These are phyloP conservation scores for Apodemus speciosus DNA, from an alignment of 2,113 vertebrate genomes.

Conservation along the genomic window DNA sequence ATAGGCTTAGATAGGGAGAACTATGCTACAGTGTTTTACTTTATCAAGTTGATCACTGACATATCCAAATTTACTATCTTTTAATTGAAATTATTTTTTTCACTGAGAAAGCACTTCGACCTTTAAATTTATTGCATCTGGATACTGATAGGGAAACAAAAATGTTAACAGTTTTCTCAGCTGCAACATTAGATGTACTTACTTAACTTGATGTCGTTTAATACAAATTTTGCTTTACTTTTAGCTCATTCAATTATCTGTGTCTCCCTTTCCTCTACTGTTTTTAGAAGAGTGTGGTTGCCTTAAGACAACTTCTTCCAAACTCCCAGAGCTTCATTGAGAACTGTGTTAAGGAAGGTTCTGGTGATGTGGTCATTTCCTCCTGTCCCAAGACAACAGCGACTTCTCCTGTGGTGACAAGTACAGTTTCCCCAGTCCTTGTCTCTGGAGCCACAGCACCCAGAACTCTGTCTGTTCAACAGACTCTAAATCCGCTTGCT, in stretches of 20 bases:
- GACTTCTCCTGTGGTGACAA: neutral
- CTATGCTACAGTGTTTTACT: constrained; percentile 27
- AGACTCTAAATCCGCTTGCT: constrained; percentile 32
- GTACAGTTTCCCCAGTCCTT: constrained; percentile 58
- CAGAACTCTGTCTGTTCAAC: constrained; percentile 60
- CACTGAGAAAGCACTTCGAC: constrained; percentile 1
- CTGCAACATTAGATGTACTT: neutral
- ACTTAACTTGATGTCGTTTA: neutral
- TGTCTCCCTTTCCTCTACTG: neutral
- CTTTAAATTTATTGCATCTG: constrained; percentile 31
- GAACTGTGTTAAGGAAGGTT: constrained; percentile 88
- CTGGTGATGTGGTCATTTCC: constrained; percentile 52
- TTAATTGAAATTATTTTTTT: constrained; percentile 9
- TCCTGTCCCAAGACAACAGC: constrained; percentile 56
- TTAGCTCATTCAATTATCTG: neutral
- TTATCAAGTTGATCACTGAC: constrained; percentile 15
- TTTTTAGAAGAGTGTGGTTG: constrained; percentile 93
- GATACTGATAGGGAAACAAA: neutral
- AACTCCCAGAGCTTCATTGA: constrained; percentile 93
- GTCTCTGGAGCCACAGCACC: constrained; percentile 48
- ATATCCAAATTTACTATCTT: neutral
- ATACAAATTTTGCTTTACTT: neutral
- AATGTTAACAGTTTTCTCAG: neutral
- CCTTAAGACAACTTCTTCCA: constrained; percentile 91
- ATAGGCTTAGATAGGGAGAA: neutral